Percentiles rank a stretch among this genome's conserved stretches.
Evolutionary conservation across 64 coral and sea anemone genomes (phyloP).

Genomic region (Porites lutea): DNA sequence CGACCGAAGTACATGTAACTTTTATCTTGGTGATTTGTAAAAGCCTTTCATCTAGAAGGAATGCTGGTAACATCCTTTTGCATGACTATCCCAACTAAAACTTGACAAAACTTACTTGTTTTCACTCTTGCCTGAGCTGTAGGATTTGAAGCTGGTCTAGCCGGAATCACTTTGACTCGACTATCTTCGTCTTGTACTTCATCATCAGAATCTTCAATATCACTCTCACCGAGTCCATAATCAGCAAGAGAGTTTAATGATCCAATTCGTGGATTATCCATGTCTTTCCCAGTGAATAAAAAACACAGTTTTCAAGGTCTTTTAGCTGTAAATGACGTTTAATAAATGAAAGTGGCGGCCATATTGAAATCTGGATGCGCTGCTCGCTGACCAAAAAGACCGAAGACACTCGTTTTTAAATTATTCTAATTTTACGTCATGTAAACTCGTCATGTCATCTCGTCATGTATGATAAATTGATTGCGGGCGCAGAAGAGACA

Average conservation of each 20-base stretch:
- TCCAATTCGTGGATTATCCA: conserved; percentile 33
- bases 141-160: not conserved
- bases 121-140: conserved; percentile 51
- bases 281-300: not conserved
- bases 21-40: no score
- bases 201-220: conserved; percentile 85
- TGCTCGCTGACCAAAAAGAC: not conserved
- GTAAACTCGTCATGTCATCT: no score
- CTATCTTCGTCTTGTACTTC: conserved; percentile 31
- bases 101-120: conserved; percentile 14
- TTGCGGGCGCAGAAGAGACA: no score
- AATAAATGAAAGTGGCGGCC: not conserved
- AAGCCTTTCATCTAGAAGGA: no score
- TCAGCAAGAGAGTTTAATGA: conserved; percentile 66
- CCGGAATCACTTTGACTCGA: not conserved
- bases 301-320: no score
- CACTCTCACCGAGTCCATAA: conserved; percentile 79
- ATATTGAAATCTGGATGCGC: not conserved
- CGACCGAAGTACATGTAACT: no score
- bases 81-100: not conserved
- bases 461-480: no score
- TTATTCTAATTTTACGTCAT: no score
- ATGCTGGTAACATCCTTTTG: no score
- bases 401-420: no score
- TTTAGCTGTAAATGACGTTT: no score